A percentile compares a stretch with the other conserved stretches of the same genome.
Conservation (phyloP, 2,888 invertebrate species). For the Litoditis marina region DNA sequence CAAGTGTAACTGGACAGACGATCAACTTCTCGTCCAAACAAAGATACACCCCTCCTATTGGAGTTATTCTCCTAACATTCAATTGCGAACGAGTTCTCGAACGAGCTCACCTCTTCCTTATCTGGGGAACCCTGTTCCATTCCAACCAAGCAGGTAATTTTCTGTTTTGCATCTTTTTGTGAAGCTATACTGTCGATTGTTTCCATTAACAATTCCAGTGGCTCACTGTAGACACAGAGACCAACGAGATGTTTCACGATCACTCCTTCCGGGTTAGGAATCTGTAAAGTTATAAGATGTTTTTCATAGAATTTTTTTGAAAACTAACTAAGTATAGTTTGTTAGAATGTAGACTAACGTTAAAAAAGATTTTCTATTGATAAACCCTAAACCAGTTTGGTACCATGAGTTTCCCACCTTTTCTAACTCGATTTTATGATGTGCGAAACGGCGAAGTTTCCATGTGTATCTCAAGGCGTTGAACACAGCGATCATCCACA, state of each 20-base stretch:
- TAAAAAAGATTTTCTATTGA: no score
- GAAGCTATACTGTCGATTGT: constrained; percentile 48
- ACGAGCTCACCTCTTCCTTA: constrained; percentile 41
- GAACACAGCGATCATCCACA: constrained; percentile 51
- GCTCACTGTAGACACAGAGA: constrained; percentile 49
- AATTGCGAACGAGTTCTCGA: not conserved
- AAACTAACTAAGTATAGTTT: not conserved
- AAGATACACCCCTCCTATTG: no score
- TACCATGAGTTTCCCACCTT: constrained; percentile 32
- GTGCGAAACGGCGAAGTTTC: constrained; percentile 37
- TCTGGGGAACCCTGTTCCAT: constrained; percentile 56
- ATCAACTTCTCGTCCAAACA: no score
- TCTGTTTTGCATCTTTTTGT: constrained; percentile 45
- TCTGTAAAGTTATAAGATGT: constrained; percentile 21
- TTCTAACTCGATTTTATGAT: constrained; percentile 38
- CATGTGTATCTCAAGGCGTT: constrained; percentile 45
- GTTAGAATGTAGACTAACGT: no score
- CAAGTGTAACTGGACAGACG: no score
- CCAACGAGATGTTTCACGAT: constrained; percentile 45
- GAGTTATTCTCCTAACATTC: no score
- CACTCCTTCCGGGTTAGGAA: constrained; percentile 31
- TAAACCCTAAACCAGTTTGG: no score
- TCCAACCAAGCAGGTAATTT: constrained; percentile 48
- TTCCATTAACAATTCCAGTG: constrained; percentile 47
- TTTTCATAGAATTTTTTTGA: no score